Evolutionary conservation across 2,113 vertebrate species (phyloP), one percentile per base, ranked within the genome.

Genomic region (Tor tambroides): DNA sequence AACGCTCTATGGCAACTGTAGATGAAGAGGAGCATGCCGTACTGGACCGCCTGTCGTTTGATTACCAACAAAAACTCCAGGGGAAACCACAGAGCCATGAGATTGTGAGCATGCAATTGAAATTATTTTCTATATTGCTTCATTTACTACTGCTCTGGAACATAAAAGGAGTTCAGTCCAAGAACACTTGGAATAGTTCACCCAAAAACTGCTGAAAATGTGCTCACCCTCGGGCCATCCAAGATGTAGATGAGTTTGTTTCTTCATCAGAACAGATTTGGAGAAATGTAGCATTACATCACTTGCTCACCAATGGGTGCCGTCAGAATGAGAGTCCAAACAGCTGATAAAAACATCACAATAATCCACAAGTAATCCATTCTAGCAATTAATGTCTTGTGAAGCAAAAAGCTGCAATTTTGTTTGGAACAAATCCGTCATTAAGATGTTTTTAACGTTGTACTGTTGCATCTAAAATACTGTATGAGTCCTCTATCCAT

Each of bases 71-170:
- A 95, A 99, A 99, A 92, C 96, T 98, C 82, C 98, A 98, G 94
- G 98, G 98, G 56, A 98, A 97, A 79, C 98, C 98, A 0, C 98
- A 99, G 94, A 99, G 98, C 91, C 98, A 99, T 0, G 98, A 99
- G 91, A 94, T 97, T 97, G 98, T 99, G 94, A 65, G 67, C 80
- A 61, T 4, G 21, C 56, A n/a, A 61, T n/a, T 2, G 23, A n/a
- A 10, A 61, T 59, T n/a, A 61, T 61, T n/a, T 9, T 61, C 56
- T 61, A 61, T 72, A 2, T 12, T 23, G 30, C 67, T 71, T 71
- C 32, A 19, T 19, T n/a, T n/a, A n/a, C n/a, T 5, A 35, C 67
- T 71, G 17, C 17, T 71, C 30, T 35, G 6, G 30, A 10, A 19
- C 8, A 32, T 17, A 35, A 67, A 67, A 67, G 12, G 2, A 69